These are phyloP conservation scores for Gryon sp. DNA, from an alignment of 1,140 invertebrate genomes.

Conservation along the genomic window DNA sequence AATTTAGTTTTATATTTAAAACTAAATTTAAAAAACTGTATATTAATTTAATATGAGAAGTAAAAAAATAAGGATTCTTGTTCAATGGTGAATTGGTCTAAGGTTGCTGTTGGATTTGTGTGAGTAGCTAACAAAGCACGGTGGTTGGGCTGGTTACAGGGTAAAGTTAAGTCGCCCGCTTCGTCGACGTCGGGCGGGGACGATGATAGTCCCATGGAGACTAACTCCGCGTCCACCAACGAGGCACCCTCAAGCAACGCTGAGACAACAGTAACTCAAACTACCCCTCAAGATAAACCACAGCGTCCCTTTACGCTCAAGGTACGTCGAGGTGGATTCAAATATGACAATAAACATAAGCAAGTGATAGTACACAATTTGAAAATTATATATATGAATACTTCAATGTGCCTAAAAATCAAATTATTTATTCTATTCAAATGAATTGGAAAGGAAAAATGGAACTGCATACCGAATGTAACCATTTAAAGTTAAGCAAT, in stretches of 20 bases:
- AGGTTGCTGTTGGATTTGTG: constrained; percentile 72
- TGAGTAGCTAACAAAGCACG: constrained; percentile 78
- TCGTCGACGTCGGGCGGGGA: constrained; percentile 78
- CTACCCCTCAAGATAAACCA: constrained; percentile 80
- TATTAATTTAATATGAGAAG: too few species aligned
- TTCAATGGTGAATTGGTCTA: constrained; percentile 61
- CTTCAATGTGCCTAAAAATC: too few species aligned
- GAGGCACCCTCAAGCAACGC: constrained; percentile 71
- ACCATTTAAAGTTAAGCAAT: too few species aligned
- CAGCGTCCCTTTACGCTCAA: constrained; percentile 84
- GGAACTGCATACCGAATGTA: too few species aligned
- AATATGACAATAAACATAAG: too few species aligned
- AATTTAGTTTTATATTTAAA: background rate
- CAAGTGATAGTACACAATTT: too few species aligned
- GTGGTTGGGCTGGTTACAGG: constrained; percentile 82
- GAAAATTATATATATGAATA: too few species aligned
- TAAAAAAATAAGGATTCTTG: constrained; percentile 47
- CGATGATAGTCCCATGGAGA: constrained; percentile 78
- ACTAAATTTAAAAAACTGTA: background rate
- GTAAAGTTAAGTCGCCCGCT: constrained; percentile 84
- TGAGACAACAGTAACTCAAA: constrained; percentile 74
- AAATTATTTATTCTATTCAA: too few species aligned
- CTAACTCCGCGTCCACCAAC: constrained; percentile 73
- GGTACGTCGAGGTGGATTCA: constrained; percentile 81
- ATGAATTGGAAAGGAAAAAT: too few species aligned